These are phyloP conservation scores for Proales similis DNA, from an alignment of 1,140 invertebrate species.

Conservation along the genomic window DNA sequence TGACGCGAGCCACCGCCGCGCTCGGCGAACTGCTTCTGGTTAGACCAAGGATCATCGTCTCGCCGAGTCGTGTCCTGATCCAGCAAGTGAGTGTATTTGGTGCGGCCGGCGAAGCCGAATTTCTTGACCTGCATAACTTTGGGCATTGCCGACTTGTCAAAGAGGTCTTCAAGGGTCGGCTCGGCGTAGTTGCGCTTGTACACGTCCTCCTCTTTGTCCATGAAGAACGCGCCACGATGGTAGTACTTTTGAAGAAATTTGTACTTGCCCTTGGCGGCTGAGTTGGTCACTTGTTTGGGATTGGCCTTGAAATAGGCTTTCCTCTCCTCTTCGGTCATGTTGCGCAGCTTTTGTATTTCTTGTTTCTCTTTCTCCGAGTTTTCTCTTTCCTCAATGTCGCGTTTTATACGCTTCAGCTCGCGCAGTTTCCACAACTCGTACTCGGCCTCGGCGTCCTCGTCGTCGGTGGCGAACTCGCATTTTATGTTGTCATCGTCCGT, in stretches of 20 bases:
- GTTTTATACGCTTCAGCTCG: constrained; percentile 88
- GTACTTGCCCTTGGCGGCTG: constrained; percentile 93
- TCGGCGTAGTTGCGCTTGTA: constrained; percentile 90
- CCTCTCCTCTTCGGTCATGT: constrained; percentile 92
- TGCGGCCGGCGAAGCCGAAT: constrained; percentile 93
- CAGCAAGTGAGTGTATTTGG: constrained; percentile 97
- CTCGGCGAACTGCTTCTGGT: constrained; percentile 76
- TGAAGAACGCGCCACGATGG: constrained; percentile 94
- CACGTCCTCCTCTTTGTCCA: constrained; percentile 86
- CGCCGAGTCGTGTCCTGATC: constrained; percentile 98
- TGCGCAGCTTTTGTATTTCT: constrained; percentile 81
- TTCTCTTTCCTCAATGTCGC: constrained; percentile 88
- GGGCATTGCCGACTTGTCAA: constrained; percentile 94
- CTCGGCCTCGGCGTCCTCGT: constrained; percentile 94
- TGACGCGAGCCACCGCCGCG: constrained; percentile 87
- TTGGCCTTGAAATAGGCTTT: constrained; percentile 78
- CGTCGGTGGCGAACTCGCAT: constrained; percentile 81
- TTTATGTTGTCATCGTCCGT: constrained; percentile 54
- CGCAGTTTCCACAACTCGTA: constrained; percentile 96
- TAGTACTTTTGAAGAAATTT: constrained; percentile 99
- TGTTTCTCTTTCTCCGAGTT: constrained; percentile 65
- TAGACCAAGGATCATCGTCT: constrained; percentile 90
- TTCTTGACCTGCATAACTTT: constrained; percentile 99
- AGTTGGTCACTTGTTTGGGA: constrained; percentile 87
- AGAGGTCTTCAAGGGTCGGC: constrained; percentile 95